Conservation (phyloP, 2,797 vertebrate species). For the Sebastes hubbsi region DNA sequence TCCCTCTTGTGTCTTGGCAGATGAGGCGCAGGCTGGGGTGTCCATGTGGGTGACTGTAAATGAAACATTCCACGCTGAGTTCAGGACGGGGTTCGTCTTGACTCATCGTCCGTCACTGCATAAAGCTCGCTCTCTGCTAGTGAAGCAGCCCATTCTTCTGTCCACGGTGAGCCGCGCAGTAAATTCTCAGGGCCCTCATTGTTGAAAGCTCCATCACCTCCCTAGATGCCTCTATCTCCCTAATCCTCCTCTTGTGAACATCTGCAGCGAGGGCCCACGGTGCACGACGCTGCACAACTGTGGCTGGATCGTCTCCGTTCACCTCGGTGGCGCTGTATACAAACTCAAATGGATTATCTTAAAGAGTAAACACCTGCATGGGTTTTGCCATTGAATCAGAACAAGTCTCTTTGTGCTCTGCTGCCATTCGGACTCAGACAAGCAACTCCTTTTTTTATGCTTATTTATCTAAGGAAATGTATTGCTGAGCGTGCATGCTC, state of each 20-base stretch:
- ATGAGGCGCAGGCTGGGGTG: conserved; percentile 50
- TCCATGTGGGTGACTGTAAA: conserved; percentile 70
- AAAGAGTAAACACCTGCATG: conserved; percentile 48
- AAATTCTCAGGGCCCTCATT: conserved; percentile 57
- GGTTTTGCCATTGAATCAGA: conserved; percentile 35
- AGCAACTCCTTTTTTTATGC: conserved; percentile 9
- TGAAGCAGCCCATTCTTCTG: conserved; percentile 67
- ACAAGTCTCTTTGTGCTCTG: conserved; percentile 41
- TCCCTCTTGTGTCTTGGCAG: conserved; percentile 67
- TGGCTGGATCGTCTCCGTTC: conserved; percentile 17
- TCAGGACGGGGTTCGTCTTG: conserved; percentile 72
- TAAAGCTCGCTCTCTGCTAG: conserved; percentile 50
- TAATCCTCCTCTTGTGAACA: conserved; percentile 56
- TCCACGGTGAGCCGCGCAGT: conserved; percentile 39
- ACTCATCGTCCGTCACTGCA: conserved; percentile 70
- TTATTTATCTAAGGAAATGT: conserved; percentile 19
- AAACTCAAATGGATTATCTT: conserved; percentile 43
- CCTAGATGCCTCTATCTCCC: conserved; percentile 38
- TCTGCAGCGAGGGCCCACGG: conserved; percentile 34
- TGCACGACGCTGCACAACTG: conserved; percentile 8
- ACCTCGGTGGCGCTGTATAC: conserved; percentile 11
- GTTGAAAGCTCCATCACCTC: conserved; percentile 62
- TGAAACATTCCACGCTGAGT: conserved; percentile 70
- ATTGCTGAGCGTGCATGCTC: conserved; percentile 21
- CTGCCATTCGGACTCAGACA: conserved; percentile 2